Conservation (phyloP, 1,140 invertebrate species). For the Drosophila kepulauana region DNA sequence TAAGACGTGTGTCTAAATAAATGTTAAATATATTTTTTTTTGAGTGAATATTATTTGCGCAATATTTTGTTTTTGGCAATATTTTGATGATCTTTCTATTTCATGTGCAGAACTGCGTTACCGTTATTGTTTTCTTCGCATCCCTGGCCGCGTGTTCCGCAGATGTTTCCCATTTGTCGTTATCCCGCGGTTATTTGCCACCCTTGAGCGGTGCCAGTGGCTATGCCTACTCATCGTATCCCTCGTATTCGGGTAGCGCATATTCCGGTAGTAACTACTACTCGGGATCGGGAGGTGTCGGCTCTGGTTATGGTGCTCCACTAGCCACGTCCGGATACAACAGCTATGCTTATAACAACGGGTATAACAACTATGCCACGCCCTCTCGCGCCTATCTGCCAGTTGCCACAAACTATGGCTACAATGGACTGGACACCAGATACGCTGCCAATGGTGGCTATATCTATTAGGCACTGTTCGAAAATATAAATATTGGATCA, state of each 20-base stretch:
- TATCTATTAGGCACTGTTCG: conserved; percentile 59
- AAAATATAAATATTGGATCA: not conserved
- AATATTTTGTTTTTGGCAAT: not conserved
- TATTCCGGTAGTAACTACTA: conserved; percentile 47
- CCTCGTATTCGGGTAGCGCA: conserved; percentile 51
- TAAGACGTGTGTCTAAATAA: no score
- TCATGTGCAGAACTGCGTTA: conserved; percentile 42
- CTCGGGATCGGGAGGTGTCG: conserved; percentile 22
- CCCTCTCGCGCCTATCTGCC: conserved; percentile 62
- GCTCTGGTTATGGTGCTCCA: conserved; percentile 28
- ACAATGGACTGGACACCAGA: conserved; percentile 68
- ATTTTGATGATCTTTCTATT: not conserved
- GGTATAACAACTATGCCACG: conserved; percentile 53
- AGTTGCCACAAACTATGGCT: conserved; percentile 46
- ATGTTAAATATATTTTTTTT: not conserved
- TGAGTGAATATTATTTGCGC: not conserved
- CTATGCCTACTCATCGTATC: conserved; percentile 27
- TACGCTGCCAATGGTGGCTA: conserved; percentile 77
- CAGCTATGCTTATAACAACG: conserved; percentile 53
- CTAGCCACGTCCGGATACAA: conserved; percentile 31
- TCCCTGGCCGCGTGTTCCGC: conserved; percentile 52
- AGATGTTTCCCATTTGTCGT: conserved; percentile 71
- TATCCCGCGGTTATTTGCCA: conserved; percentile 70
- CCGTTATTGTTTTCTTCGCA: conserved; percentile 42
- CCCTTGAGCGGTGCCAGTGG: conserved; percentile 37